phyloP scores from a whole-genome alignment of 2,888 invertebrate species.

The Homarus gammarus region DNA sequence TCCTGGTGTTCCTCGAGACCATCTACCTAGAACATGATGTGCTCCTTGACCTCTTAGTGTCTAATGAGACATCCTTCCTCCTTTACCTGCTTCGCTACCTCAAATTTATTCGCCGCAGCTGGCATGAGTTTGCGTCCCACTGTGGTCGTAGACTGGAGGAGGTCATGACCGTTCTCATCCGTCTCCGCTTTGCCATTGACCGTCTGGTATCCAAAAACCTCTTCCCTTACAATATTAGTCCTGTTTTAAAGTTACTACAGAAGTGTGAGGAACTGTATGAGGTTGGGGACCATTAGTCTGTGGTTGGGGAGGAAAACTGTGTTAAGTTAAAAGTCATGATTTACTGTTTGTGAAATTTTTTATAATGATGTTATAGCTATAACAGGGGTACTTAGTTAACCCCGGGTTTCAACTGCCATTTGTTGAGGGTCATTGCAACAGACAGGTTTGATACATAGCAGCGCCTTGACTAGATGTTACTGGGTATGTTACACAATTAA shows the following conservation, averaged over 20 bases:
- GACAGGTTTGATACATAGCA: background rate
- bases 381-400: background rate
- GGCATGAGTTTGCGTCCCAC: slow-evolving; percentile 89
- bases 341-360: background rate
- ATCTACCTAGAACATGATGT: slow-evolving; percentile 90
- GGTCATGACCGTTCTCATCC: slow-evolving; percentile 90
- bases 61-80: slow-evolving; percentile 94
- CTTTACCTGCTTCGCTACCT: slow-evolving; percentile 90
- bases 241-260: slow-evolving; percentile 89
- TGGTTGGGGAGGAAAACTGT: background rate
- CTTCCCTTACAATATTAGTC: slow-evolving; percentile 94
- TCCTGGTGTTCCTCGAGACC: slow-evolving; percentile 90
- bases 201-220: slow-evolving; percentile 89
- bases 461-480: background rate
- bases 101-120: slow-evolving; percentile 90
- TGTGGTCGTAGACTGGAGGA: slow-evolving; percentile 86
- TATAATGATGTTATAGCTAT: background rate
- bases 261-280: slow-evolving; percentile 74
- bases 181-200: slow-evolving; percentile 89
- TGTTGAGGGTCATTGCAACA: background rate
- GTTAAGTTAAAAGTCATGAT: background rate
- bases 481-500: slow-evolving; percentile 1
- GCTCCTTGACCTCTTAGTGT: slow-evolving; percentile 90
- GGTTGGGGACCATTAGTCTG: slow-evolving; percentile 44
- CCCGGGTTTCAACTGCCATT: background rate